phyloP scores from a whole-genome alignment of 1,140 invertebrate species.

The Zaprionus vittiger region DNA sequence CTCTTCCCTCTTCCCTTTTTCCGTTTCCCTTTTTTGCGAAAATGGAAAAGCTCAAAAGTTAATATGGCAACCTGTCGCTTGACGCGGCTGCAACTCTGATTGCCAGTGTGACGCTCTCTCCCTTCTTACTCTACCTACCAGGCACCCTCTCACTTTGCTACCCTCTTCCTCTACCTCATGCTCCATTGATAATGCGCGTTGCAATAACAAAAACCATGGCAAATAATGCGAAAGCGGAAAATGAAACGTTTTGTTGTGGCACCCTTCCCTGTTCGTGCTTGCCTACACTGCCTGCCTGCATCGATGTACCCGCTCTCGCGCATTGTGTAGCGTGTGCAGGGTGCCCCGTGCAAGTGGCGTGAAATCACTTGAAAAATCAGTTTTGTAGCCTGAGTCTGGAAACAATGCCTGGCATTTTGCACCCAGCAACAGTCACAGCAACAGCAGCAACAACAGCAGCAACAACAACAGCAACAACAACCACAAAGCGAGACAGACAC shows the following conservation, averaged over 20 bases:
- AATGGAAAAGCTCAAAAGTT: conserved; percentile 44
- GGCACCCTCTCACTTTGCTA: neutral
- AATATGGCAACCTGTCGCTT: conserved; percentile 49
- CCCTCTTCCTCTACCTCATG: neutral
- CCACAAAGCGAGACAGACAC: conserved; percentile 12
- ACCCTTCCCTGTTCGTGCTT: neutral
- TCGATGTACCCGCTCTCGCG: conserved; percentile 17
- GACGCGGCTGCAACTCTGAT: conserved; percentile 13
- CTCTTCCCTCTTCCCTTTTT: neutral
- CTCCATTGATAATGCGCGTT: conserved; percentile 24
- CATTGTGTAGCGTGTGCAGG: conserved; percentile 7
- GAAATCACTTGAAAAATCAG: conserved; percentile 55
- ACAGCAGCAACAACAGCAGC: neutral
- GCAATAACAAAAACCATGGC: conserved; percentile 56
- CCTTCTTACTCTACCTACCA: too few relatives aligned
- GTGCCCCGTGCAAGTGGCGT: conserved; percentile 34
- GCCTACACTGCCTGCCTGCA: neutral
- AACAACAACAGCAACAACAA: conserved; percentile 1
- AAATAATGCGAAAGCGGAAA: conserved; percentile 52
- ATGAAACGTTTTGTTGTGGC: conserved; percentile 2
- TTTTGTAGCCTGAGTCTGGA: conserved; percentile 41
- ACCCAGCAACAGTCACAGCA: conserved; percentile 16
- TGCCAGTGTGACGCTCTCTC: neutral
- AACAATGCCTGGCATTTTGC: conserved; percentile 43
- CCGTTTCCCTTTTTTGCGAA: conserved; percentile 3